Percentiles rank a stretch among this genome's conserved stretches.
Conservation (phyloP, 2,113 vertebrate species). For the Phaethornis superciliosus region DNA sequence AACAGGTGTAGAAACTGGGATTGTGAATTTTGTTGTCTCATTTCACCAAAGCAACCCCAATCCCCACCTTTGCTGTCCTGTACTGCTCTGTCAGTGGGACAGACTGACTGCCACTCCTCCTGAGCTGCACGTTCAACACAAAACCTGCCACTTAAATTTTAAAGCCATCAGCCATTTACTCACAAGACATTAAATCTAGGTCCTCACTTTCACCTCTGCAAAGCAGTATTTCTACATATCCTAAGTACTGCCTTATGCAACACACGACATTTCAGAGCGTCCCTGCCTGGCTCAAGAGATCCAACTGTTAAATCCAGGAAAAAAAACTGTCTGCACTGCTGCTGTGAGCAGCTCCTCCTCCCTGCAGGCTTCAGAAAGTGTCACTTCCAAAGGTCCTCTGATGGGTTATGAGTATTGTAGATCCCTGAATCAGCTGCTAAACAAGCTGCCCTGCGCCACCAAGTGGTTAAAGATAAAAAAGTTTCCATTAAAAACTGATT, state of each 20-base stretch:
- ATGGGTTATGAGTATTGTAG: neutral
- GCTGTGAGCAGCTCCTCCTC: neutral
- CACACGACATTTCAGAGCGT: neutral
- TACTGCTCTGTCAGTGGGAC: neutral
- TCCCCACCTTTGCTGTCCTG: neutral
- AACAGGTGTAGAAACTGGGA: neutral
- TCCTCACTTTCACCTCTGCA: neutral
- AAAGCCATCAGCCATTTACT: neutral
- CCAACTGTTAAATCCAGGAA: neutral
- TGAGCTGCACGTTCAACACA: neutral
- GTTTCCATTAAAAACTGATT: neutral
- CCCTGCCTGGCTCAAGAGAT: neutral
- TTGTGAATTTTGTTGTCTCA: neutral
- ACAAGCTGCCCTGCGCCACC: constrained; percentile 56
- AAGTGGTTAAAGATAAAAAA: constrained; percentile 45
- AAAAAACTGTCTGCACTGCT: neutral
- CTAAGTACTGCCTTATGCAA: neutral
- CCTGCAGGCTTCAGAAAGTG: neutral
- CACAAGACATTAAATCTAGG: neutral
- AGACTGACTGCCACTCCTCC: neutral
- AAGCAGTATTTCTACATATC: neutral
- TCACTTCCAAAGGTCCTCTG: neutral
- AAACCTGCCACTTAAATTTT: neutral
- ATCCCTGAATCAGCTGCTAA: neutral
- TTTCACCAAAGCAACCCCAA: neutral